Evolutionary conservation across 2,888 invertebrate genomes (phyloP).

Genomic region (Trypoxylon attenuatum): DNA sequence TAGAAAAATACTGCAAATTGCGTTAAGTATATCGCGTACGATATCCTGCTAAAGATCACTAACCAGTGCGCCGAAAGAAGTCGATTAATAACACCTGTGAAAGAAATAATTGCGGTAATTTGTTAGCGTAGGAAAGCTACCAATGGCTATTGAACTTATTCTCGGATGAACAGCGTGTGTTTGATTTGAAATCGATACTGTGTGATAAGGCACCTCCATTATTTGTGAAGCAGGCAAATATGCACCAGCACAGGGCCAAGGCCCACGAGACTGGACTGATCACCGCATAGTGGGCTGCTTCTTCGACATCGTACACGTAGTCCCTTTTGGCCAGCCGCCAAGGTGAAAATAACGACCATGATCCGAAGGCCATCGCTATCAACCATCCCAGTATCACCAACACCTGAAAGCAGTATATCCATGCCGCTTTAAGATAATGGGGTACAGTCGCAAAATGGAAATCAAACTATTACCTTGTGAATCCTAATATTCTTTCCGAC

Average conservation of each 20-base stretch:
- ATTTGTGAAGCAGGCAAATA: constrained; percentile 79
- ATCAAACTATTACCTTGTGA: constrained; percentile 68
- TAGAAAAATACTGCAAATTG: constrained; percentile 82
- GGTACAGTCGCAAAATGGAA: neutral
- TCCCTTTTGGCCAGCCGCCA: constrained; percentile 77
- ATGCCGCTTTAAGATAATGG: constrained; percentile 10
- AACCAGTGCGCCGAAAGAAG: constrained; percentile 78
- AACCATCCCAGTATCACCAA: constrained; percentile 78
- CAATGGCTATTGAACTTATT: too few species aligned
- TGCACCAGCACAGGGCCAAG: constrained; percentile 79
- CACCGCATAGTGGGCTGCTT: constrained; percentile 81
- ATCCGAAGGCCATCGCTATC: constrained; percentile 74
- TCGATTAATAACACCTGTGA: constrained; percentile 76
- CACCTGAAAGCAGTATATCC: constrained; percentile 70
- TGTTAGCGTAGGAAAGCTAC: neutral
- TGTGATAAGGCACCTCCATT: constrained; percentile 73
- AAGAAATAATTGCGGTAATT: neutral
- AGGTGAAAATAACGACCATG: constrained; percentile 79
- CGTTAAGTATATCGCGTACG: constrained; percentile 81
- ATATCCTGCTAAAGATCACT: constrained; percentile 80
- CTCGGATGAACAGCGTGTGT: too few species aligned
- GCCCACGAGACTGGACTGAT: constrained; percentile 80
- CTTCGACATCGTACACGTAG: constrained; percentile 78
- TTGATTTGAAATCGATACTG: too few species aligned
- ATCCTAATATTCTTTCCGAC: constrained; percentile 72